phyloP scores from a whole-genome alignment of 2,888 invertebrate genomes.

The Drosophila diplacantha region DNA sequence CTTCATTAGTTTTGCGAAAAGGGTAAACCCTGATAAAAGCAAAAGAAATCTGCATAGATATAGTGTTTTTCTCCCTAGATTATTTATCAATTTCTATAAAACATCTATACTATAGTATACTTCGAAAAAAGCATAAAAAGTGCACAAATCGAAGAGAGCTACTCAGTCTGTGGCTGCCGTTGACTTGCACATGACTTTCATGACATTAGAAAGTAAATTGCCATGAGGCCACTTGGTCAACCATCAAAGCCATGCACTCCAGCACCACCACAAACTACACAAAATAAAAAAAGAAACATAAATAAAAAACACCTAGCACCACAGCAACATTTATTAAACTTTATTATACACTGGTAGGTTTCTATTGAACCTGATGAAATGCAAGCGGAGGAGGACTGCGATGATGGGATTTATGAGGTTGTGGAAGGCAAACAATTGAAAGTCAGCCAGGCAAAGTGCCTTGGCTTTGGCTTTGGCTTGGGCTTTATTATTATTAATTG shows the following conservation, averaged over 20 bases:
- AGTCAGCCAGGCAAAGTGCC: slow-evolving; percentile 39
- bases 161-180: slow-evolving; percentile 33
- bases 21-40: slow-evolving; percentile 14
- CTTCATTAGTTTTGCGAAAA: slow-evolving; percentile 33
- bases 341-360: slow-evolving; percentile 53
- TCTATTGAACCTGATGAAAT: slow-evolving; percentile 49
- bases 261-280: slow-evolving; percentile 38
- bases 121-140: slow-evolving; percentile 14
- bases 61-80: slow-evolving; percentile 25
- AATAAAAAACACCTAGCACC: slow-evolving; percentile 23
- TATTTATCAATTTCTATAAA: slow-evolving; percentile 55
- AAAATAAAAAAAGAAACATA: slow-evolving; percentile 5
- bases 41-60: slow-evolving; percentile 52
- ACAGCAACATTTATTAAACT: slow-evolving; percentile 56
- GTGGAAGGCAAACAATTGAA: slow-evolving; percentile 47
- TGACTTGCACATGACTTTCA: slow-evolving; percentile 70
- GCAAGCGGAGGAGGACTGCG: slow-evolving; percentile 31
- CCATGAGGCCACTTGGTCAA: slow-evolving; percentile 72
- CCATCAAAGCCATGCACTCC: slow-evolving; percentile 43
- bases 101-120: not conserved
- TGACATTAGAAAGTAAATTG: slow-evolving; percentile 73
- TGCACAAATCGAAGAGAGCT: slow-evolving; percentile 29
- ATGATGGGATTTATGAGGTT: slow-evolving; percentile 25
- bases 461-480: slow-evolving; percentile 12
- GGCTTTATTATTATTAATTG: slow-evolving; percentile 65